Percentiles rank a stretch among this genome's conserved stretches.
These are phyloP conservation scores for Porites lutea DNA, from an alignment of 64 coral and sea anemone genomes.

Conservation along the genomic window DNA sequence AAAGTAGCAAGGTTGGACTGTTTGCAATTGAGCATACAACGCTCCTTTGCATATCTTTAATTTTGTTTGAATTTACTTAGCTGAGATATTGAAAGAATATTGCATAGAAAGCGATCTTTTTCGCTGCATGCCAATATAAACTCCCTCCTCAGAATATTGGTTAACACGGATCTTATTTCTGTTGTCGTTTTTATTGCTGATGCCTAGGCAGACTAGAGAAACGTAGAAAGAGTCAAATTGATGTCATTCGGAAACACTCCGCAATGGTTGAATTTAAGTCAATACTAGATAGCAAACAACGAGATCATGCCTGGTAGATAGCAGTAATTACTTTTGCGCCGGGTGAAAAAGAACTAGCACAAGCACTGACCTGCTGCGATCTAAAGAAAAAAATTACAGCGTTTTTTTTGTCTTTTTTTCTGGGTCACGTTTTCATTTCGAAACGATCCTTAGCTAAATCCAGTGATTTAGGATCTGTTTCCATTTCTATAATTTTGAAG, in stretches of 20 bases:
- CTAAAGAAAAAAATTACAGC: neutral
- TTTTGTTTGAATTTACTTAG: slow-evolving; percentile 11
- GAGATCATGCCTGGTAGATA: neutral
- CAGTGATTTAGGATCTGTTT: no score
- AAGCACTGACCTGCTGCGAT: neutral
- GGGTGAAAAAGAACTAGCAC: neutral
- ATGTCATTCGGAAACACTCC: neutral
- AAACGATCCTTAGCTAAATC: no score
- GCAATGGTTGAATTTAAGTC: slow-evolving; percentile 25
- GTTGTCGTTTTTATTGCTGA: no score
- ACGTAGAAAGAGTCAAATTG: neutral
- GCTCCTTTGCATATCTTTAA: neutral
- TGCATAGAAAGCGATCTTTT: neutral
- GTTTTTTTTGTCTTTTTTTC: neutral
- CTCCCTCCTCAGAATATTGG: no score
- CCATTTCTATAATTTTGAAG: no score
- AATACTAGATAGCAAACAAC: slow-evolving; percentile 29
- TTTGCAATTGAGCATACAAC: slow-evolving; percentile 4
- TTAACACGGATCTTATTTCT: no score
- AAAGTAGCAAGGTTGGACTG: neutral
- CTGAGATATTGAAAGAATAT: neutral
- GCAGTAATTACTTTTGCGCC: slow-evolving; percentile 14
- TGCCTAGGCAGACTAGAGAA: neutral
- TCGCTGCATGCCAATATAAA: neutral
- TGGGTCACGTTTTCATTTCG: no score